A percentile compares a stretch with the other conserved stretches of the same genome.
Conservation (phyloP, 2,888 invertebrate genomes). For the Blera fallax region DNA sequence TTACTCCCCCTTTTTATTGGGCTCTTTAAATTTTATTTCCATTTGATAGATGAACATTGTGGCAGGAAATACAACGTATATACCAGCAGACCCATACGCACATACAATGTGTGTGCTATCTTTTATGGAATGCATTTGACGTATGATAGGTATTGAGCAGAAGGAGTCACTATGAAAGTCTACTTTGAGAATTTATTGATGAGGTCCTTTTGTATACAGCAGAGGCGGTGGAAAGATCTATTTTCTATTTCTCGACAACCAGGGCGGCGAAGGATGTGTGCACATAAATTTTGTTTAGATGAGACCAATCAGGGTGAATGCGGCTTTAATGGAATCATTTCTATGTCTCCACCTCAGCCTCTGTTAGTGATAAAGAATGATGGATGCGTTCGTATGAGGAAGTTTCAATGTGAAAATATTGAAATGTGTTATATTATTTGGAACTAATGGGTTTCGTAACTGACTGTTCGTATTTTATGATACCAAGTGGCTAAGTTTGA, state of each 20-base stretch:
- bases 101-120: slow-evolving; percentile 10
- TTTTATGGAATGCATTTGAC: slow-evolving; percentile 41
- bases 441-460: background rate
- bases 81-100: background rate
- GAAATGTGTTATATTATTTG: background rate
- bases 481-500: background rate
- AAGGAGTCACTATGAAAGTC: background rate
- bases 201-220: slow-evolving; percentile 15
- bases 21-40: slow-evolving; percentile 52
- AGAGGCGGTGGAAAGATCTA: background rate
- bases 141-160: slow-evolving; percentile 33
- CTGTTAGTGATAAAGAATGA: slow-evolving; percentile 27
- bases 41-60: slow-evolving; percentile 54
- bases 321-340: slow-evolving; percentile 45
- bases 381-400: slow-evolving; percentile 4
- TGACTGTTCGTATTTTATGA: background rate
- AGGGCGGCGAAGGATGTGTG: background rate
- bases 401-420: slow-evolving; percentile 11
- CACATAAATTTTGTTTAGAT: slow-evolving; percentile 53
- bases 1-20: slow-evolving; percentile 49
- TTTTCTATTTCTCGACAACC: background rate
- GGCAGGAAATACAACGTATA: slow-evolving; percentile 32
- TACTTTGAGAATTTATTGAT: slow-evolving; percentile 44
- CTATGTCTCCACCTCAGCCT: slow-evolving; percentile 10
- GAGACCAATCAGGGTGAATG: slow-evolving; percentile 48